phyloP scores from a whole-genome alignment of 2,113 vertebrate species.

The Regulus satrapa region DNA sequence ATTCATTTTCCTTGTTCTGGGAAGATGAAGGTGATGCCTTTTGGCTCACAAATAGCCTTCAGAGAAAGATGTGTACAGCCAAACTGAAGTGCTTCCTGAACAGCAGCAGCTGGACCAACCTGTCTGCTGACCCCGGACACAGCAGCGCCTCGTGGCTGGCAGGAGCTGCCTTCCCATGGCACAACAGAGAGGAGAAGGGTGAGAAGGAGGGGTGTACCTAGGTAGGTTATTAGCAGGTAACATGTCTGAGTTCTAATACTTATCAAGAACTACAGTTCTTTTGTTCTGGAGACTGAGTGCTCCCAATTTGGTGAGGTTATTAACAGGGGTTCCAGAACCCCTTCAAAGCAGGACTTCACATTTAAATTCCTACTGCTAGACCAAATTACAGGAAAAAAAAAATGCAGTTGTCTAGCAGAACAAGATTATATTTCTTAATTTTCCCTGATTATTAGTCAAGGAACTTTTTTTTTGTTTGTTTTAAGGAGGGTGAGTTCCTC shows the following conservation, averaged over 20 bases:
- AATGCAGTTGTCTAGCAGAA: neutral
- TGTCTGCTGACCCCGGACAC: neutral
- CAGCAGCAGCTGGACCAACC: neutral
- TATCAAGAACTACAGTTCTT: neutral
- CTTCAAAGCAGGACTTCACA: neutral
- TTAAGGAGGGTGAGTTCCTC: neutral
- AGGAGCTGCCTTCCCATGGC: neutral
- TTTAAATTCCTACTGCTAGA: neutral
- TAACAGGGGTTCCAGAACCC: neutral
- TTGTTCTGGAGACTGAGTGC: neutral
- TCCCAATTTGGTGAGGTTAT: neutral
- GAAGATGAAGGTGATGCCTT: neutral
- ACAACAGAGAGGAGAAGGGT: neutral
- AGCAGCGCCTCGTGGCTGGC: rapidly evolving
- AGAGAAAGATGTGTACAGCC: neutral
- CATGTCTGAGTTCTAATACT: neutral
- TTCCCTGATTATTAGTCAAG: neutral
- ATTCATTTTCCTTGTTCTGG: neutral
- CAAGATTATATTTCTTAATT: neutral
- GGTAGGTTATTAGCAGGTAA: neutral
- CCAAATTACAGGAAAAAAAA: neutral
- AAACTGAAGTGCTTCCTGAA: neutral
- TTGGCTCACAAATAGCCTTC: neutral
- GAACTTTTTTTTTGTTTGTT: neutral
- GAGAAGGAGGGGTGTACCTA: neutral